Percentiles rank a stretch among this genome's conserved stretches.
These are phyloP conservation scores for Hystrix cristata DNA, from an alignment of 2,113 vertebrate species.

Conservation along the genomic window DNA sequence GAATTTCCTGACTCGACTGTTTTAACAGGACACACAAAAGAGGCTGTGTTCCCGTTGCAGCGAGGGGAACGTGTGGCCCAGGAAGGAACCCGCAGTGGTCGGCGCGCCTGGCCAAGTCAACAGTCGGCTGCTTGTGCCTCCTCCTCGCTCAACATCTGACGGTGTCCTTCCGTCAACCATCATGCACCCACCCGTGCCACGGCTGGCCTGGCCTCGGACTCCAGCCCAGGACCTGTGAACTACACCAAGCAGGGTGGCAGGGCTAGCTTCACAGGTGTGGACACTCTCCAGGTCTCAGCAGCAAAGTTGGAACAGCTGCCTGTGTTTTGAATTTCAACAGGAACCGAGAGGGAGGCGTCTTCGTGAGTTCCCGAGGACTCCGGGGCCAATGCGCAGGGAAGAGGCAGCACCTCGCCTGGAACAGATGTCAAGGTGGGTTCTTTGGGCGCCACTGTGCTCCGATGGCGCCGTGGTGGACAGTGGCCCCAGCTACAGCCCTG, in stretches of 20 bases:
- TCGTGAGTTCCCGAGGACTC: background rate
- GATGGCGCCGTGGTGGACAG: background rate
- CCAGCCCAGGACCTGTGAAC: background rate
- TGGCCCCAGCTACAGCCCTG: background rate
- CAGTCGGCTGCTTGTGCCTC: accelerated
- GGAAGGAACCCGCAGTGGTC: accelerated
- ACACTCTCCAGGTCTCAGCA: background rate
- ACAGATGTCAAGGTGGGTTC: accelerated
- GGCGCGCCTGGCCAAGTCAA: accelerated
- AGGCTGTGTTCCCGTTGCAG: background rate
- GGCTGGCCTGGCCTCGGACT: background rate
- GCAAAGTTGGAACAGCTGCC: background rate
- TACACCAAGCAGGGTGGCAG: accelerated
- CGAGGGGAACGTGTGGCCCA: accelerated
- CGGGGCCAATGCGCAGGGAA: background rate
- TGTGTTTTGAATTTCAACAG: background rate
- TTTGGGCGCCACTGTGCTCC: background rate
- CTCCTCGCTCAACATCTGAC: background rate
- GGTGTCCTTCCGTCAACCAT: background rate
- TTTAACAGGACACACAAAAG: background rate
- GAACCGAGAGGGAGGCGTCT: background rate
- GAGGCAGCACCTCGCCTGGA: accelerated
- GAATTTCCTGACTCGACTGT: slow-evolving; percentile 9
- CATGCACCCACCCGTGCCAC: background rate
- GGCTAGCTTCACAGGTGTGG: accelerated